A percentile compares a stretch with the other conserved stretches of the same genome.
Evolutionary conservation across 2,797 vertebrate genomes (phyloP).

Genomic region (Sciaenops ocellatus): DNA sequence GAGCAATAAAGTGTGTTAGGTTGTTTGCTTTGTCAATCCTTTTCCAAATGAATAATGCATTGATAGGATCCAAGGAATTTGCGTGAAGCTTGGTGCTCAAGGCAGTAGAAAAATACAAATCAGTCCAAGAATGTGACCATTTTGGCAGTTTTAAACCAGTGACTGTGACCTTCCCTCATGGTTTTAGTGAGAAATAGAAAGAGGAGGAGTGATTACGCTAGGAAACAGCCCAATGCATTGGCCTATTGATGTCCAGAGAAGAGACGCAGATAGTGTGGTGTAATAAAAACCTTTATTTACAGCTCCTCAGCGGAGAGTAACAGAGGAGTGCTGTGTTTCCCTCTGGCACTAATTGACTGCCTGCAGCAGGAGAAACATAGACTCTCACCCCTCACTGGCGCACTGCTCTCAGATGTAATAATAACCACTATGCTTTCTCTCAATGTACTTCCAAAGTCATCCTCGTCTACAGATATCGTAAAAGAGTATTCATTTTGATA

Average conservation of each 20-base stretch:
- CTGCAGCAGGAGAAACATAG: slow-evolving; percentile 81
- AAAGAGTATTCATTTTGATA: slow-evolving; percentile 66
- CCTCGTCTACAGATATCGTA: slow-evolving; percentile 43
- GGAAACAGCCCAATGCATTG: slow-evolving; percentile 84
- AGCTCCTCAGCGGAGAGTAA: slow-evolving; percentile 82
- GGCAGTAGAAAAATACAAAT: slow-evolving; percentile 12
- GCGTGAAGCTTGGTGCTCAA: slow-evolving; percentile 21
- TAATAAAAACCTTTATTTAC: slow-evolving; percentile 89
- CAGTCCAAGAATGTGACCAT: slow-evolving; percentile 8
- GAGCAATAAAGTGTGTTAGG: slow-evolving; percentile 59
- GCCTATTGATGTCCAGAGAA: slow-evolving; percentile 84
- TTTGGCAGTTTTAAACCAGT: slow-evolving; percentile 30
- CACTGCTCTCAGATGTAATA: slow-evolving; percentile 79
- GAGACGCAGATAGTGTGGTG: slow-evolving; percentile 80
- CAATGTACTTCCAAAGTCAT: slow-evolving; percentile 62
- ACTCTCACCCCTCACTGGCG: slow-evolving; percentile 72
- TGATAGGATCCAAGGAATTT: slow-evolving; percentile 31
- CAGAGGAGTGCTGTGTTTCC: slow-evolving; percentile 81
- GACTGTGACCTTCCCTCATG: slow-evolving; percentile 74
- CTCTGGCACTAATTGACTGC: slow-evolving; percentile 85
- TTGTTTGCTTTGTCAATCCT: slow-evolving; percentile 57
- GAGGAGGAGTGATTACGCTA: slow-evolving; percentile 82
- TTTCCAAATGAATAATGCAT: slow-evolving; percentile 46
- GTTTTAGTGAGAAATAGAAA: slow-evolving; percentile 78
- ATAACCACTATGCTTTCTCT: slow-evolving; percentile 71